A percentile compares a stretch with the other conserved stretches of the same genome.
Evolutionary conservation across 2,113 vertebrate species (phyloP).

Genomic region (Marcusenius ussheri): DNA sequence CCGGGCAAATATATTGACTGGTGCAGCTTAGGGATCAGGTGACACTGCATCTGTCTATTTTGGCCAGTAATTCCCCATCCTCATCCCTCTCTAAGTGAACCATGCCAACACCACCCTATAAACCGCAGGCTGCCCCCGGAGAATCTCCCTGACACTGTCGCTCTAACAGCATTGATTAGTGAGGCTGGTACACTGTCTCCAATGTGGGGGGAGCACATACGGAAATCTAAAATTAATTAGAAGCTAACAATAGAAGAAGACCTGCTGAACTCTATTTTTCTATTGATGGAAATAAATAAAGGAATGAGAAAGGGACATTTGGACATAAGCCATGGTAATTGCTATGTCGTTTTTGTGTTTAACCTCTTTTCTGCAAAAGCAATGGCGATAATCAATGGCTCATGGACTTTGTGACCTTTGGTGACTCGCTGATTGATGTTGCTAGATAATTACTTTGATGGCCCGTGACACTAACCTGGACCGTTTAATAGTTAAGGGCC

Average conservation of each 20-base stretch:
- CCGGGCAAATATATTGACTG: conserved; percentile 17
- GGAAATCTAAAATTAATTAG: conserved; percentile 7
- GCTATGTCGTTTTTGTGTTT: conserved; percentile 10
- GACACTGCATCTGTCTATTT: conserved; percentile 4
- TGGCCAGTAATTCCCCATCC: conserved; percentile 19
- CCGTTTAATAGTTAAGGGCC: not conserved
- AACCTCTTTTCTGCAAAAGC: conserved; percentile 6
- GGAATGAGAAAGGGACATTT: not conserved
- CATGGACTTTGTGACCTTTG: not conserved
- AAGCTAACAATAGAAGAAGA: not conserved
- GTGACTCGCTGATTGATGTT: conserved; percentile 10
- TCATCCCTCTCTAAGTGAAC: conserved; percentile 18
- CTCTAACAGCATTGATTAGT: conserved; percentile 21
- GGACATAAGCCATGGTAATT: not conserved
- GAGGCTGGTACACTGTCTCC: conserved; percentile 7
- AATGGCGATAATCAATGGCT: conserved; percentile 5
- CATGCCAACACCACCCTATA: conserved; percentile 23
- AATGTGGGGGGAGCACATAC: conserved; percentile 1
- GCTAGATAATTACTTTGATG: conserved; percentile 26
- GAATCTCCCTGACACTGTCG: conserved; percentile 12
- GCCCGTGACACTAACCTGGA: not conserved
- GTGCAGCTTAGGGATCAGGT: not conserved
- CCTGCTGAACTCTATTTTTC: not conserved
- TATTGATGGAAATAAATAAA: not conserved
- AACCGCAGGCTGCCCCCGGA: conserved; percentile 10